Evolutionary conservation across 92 coral and sea anemone species (phyloP).

Genomic region (Micromussa lordhowensis): DNA sequence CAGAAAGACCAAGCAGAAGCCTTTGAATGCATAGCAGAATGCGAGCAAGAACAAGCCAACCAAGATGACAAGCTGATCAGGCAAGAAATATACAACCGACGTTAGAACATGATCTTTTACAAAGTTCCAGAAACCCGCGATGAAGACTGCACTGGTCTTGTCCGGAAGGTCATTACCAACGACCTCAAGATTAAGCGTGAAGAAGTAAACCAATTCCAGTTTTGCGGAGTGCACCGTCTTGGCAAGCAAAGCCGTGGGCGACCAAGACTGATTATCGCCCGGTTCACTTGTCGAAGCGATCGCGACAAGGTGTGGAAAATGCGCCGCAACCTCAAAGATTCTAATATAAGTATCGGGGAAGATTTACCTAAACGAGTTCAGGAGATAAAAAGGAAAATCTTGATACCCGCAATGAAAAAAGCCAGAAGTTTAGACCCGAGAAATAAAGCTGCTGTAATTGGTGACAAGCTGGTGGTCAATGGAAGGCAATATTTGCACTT

Average conservation of each 20-base stretch:
- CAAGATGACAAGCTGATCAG: neutral
- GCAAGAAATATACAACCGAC: slow-evolving; percentile 1
- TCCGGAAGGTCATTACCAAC: neutral
- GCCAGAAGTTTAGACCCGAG: too few species aligned
- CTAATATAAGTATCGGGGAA: slow-evolving; percentile 16
- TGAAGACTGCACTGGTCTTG: neutral
- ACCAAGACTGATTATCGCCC: slow-evolving; percentile 32
- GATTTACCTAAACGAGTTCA: too few species aligned
- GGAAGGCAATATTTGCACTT: too few species aligned
- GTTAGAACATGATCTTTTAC: slow-evolving; percentile 4
- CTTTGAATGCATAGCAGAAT: neutral
- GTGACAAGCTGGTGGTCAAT: too few species aligned
- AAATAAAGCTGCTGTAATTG: too few species aligned
- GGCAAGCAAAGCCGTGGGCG: slow-evolving; percentile 35
- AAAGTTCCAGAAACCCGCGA: neutral
- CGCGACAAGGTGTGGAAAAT: slow-evolving; percentile 43
- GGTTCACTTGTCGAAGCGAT: slow-evolving; percentile 37
- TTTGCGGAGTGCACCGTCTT: slow-evolving; percentile 46
- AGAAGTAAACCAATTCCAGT: slow-evolving; percentile 2
- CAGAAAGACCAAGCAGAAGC: slow-evolving; percentile 14
- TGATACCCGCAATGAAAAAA: too few species aligned
- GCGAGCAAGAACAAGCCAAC: slow-evolving; percentile 5
- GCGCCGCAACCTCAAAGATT: neutral
- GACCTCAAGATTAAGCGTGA: neutral
- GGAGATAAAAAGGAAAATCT: too few species aligned